Conservation (phyloP, 2,797 vertebrate genomes). For the Nannoperca australis region DNA sequence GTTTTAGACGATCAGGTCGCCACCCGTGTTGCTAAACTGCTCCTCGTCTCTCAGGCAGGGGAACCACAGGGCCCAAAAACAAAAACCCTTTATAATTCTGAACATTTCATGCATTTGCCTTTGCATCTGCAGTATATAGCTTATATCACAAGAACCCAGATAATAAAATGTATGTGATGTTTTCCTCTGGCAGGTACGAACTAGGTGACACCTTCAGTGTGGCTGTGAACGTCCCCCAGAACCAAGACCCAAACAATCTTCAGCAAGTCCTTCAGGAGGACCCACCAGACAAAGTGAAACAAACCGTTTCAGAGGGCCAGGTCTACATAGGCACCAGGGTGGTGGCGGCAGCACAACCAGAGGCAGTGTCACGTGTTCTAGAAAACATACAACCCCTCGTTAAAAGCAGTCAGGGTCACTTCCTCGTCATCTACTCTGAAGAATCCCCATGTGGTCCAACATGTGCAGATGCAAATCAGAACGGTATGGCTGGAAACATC, state of each 20-base stretch:
- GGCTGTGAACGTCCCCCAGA: slow-evolving; percentile 36
- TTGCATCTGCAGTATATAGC: not conserved
- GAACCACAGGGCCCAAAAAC: not conserved
- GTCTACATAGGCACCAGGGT: slow-evolving; percentile 40
- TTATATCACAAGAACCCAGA: not conserved
- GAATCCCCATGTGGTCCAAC: not conserved
- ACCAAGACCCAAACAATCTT: slow-evolving; percentile 13
- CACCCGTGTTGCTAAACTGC: not conserved
- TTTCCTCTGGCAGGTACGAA: slow-evolving; percentile 34
- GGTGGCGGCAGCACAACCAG: slow-evolving; percentile 28
- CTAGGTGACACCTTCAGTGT: slow-evolving; percentile 21
- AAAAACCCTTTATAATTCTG: not conserved
- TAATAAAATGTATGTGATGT: not conserved
- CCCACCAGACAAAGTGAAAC: slow-evolving; percentile 13
- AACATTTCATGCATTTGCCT: not conserved
- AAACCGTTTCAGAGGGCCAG: slow-evolving; percentile 4
- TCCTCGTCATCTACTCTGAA: slow-evolving; percentile 44
- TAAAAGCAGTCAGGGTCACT: slow-evolving; percentile 5
- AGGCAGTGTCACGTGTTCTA: slow-evolving; percentile 9
- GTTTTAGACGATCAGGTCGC: no score
- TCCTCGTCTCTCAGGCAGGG: not conserved
- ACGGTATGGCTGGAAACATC: not conserved
- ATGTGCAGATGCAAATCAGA: not conserved
- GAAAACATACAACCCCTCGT: slow-evolving; percentile 9
- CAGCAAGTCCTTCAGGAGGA: slow-evolving; percentile 21